Evolutionary conservation across 1,140 invertebrate species (phyloP), one percentile per base, ranked within the genome.

Genomic region (Cyclargus thomasi): DNA sequence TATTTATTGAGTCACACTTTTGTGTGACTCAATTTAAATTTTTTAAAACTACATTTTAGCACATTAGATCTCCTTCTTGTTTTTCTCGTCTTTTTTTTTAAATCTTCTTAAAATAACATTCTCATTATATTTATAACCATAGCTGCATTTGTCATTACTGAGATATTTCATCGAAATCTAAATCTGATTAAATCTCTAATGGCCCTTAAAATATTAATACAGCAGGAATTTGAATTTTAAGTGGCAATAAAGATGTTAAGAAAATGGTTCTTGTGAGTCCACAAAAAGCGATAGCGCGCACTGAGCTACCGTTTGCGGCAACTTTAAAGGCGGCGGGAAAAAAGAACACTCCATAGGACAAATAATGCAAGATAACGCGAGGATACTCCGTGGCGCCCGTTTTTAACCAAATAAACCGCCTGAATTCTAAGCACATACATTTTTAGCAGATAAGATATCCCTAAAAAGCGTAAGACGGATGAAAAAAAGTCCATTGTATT

Each of bases 311-410:
- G 85, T 81, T 70, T 71, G 85, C 85, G 87, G 86, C 64, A 64
- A 59, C 78, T 90, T 88, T 90, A 83, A 88, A 66, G 65, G 74
- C 78, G 75, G 76, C 80, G 75, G 66, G 73, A 67, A 77, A 80
- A 81, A 74, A 75, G 78, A 79, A 78, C 77, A 83, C 87, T 88
- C 8, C 78, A 88, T 87, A 85, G 80, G 82, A 90, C 82, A 90
- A 88, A 88, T 88, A 87, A 86, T 83, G 69, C 76, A 68, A 87
- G 85, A 90, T 90, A 88, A 83, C 81, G 39, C 39, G 65, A 66
- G 73, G 72, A 74, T 68, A 70, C 67, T 59, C 64, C 66, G 68
- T 70, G 84, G 83, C 81, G 82, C 80, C 79, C 76, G 70, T 72
- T 82, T 86, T 85, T 84, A 74, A 69, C 73, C 68, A 76, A 73